Evolutionary conservation across 2,113 vertebrate species (phyloP).

Genomic region (Thymallus thymallus): DNA sequence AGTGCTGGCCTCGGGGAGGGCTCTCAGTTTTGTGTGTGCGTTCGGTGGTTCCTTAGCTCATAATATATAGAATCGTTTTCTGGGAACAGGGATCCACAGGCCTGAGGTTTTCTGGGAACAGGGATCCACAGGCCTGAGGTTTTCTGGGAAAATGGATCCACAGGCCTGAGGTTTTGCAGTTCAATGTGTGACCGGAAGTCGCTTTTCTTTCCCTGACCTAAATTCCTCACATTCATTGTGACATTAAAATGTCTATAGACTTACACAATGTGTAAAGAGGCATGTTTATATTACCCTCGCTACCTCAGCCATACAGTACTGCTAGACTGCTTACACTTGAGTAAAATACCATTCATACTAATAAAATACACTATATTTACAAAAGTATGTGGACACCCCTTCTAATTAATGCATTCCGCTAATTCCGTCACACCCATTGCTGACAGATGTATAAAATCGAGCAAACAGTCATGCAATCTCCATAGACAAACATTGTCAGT

Average conservation of each 20-base stretch:
- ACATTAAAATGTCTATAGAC: slow-evolving; percentile 54
- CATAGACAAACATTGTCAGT: too few species aligned
- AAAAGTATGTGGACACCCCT: too few species aligned
- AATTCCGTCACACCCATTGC: too few species aligned
- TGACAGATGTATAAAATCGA: too few species aligned
- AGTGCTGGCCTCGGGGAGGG: slow-evolving; percentile 12
- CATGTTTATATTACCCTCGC: slow-evolving; percentile 34
- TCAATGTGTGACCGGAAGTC: slow-evolving; percentile 28
- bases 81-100: slow-evolving; percentile 56
- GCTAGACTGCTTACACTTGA: slow-evolving; percentile 28
- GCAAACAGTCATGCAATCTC: too few species aligned
- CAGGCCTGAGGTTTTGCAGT: slow-evolving; percentile 51
- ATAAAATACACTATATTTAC: too few species aligned
- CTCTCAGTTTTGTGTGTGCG: slow-evolving; percentile 2
- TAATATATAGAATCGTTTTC: slow-evolving; percentile 45
- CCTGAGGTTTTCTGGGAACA: slow-evolving; percentile 63
- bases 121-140: slow-evolving; percentile 54
- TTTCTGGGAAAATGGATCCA: too few species aligned
- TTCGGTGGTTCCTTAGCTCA: slow-evolving; percentile 9
- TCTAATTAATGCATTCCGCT: too few species aligned
- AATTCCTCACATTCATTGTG: slow-evolving; percentile 67
- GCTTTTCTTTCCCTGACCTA: slow-evolving; percentile 71
- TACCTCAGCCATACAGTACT: slow-evolving; percentile 10
- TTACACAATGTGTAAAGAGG: slow-evolving; percentile 55
- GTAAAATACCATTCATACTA: slow-evolving; percentile 13